Conservation (phyloP, 2,113 vertebrate genomes). For the Nycticryphes semicollaris region DNA sequence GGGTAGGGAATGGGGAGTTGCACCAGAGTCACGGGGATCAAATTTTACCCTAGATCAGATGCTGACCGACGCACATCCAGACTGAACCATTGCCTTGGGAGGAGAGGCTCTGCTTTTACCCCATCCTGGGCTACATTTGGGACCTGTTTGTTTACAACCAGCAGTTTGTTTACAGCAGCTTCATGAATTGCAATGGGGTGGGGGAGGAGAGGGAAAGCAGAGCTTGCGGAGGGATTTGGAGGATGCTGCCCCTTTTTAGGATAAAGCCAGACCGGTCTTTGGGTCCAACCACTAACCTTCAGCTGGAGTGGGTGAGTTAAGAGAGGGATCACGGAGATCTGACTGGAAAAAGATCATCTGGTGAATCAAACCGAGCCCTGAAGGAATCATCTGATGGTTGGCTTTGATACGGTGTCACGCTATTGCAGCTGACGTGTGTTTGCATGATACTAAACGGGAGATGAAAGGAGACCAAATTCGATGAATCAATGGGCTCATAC, state of each 20-base stretch:
- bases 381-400: not conserved
- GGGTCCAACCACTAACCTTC: not conserved
- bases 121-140: fast-evolving
- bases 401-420: not conserved
- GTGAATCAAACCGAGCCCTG: not conserved
- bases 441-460: not conserved
- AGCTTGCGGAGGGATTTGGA: fast-evolving
- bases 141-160: not conserved
- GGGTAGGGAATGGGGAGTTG: not conserved
- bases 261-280: not conserved
- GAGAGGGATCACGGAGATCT: not conserved
- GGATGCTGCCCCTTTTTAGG: not conserved
- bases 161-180: not conserved
- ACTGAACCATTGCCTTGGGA: not conserved
- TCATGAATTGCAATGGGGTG: not conserved
- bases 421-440: not conserved
- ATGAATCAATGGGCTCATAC: not conserved
- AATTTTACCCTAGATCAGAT: not conserved
- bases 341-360: not conserved
- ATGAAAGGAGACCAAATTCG: not conserved
- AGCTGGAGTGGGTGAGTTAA: not conserved
- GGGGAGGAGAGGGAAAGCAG: not conserved
- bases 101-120: not conserved
- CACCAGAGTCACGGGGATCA: not conserved
- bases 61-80: not conserved